Conservation (phyloP, 2,888 invertebrate species). For the Cephus rjabovi region DNA sequence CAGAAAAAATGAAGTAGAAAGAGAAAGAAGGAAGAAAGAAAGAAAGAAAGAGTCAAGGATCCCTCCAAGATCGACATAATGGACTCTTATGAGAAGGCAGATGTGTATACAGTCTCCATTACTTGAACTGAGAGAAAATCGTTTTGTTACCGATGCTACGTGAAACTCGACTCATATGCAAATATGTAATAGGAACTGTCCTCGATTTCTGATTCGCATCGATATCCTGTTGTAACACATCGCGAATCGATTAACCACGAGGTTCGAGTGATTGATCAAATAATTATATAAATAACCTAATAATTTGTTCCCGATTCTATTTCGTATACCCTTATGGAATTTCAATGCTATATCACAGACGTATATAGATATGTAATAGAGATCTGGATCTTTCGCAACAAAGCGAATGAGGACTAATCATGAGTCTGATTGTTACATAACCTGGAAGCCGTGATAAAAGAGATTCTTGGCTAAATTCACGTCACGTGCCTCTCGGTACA, state of each 20-base stretch:
- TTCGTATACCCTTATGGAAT: background rate
- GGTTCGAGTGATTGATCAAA: background rate
- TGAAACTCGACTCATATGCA: background rate
- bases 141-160: slow-evolving; percentile 25
- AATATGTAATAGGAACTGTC: slow-evolving; percentile 21
- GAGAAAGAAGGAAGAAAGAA: background rate
- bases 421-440: background rate
- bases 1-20: background rate
- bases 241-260: slow-evolving; percentile 24
- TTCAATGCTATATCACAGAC: background rate
- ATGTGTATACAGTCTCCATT: slow-evolving; percentile 13
- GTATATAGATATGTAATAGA: background rate
- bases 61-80: background rate
- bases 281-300: background rate
- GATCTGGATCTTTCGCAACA: background rate
- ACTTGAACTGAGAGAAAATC: slow-evolving; percentile 29
- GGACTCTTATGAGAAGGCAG: slow-evolving; percentile 10
- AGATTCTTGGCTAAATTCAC: background rate
- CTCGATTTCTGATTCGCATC: slow-evolving; percentile 23
- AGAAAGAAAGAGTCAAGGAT: background rate
- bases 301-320: background rate
- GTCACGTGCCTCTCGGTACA: background rate
- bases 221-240: slow-evolving; percentile 31
- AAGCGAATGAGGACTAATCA: background rate
- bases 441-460: background rate